Base-by-base conservation (phyloP, 1,140 invertebrate genomes). In the Leptinotarsa texana region DNA sequence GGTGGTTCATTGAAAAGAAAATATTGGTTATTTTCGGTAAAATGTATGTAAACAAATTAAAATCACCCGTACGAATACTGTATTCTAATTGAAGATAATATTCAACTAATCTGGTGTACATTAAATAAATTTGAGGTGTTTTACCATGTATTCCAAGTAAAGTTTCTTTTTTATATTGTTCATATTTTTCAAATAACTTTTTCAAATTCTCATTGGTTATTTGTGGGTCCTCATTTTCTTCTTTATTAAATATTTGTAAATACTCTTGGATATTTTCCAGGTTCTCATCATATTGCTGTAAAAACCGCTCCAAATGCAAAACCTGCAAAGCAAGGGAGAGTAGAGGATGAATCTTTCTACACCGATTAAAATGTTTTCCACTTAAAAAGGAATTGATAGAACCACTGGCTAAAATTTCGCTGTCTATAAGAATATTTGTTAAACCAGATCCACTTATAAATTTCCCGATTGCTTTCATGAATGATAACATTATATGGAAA, bases 381-480 rank as follows among this genome's bases (percentile, higher is more conserved):
- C 4, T 24, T n/a, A 77, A 24, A 57, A 75, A 74, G 61, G 21
- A 49, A 13, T 15, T 49, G 42, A 80, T 75, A n/a, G 73, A 81
- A 47, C 69, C 63, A 27, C 48, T 75, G 61, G 74, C 75, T 27
- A 77, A 49, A 13, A 77, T 22, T 18, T 75, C 66, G 22, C 15
- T 21, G 61, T 77, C 57, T 18, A 63, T 61, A 17, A 74, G 27
- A 57, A 74, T 70, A 51, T 67, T 69, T 24, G 68, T 66, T 71
- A 80, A 85, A 11, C 82, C 76, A 69, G 83, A 84, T 47, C 83
- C 77, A 66, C 82, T 76, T 27, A 86, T 83, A 76, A 86, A 87
- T 42, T 84, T 49, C 76, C 76, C 49, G 24, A 75, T 42, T 48
- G 76, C 76, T 69, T 75, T 72, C 22, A 75, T 63, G 24, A 62